Evolutionary conservation across 2,888 invertebrate genomes (phyloP).

Genomic region (Tupiocoris notatus): DNA sequence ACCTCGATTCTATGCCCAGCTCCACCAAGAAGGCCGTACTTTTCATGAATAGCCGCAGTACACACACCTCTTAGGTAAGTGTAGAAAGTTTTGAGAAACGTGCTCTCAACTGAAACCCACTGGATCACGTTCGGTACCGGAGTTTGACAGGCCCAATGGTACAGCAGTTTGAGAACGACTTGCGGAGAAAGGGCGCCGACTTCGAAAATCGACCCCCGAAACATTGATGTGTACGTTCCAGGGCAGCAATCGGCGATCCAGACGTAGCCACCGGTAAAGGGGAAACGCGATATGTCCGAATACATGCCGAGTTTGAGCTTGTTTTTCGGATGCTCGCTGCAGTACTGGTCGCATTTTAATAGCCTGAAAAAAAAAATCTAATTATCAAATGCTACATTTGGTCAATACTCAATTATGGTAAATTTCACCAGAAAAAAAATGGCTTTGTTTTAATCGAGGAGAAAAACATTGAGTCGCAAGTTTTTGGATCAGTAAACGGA

Average conservation of each 20-base stretch:
- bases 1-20: conserved; percentile 68
- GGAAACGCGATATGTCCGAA: conserved; percentile 79
- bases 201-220: conserved; percentile 83
- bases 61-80: conserved; percentile 74
- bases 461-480: too few species aligned
- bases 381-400: too few species aligned
- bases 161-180: conserved; percentile 76
- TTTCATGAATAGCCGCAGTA: conserved; percentile 76
- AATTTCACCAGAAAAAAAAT: too few species aligned
- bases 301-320: conserved; percentile 82
- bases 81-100: conserved; percentile 67
- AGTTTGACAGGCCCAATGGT: conserved; percentile 90
- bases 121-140: conserved; percentile 83
- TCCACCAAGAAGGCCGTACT: conserved; percentile 72
- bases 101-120: conserved; percentile 79
- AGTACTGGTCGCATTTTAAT: conserved; percentile 46
- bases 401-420: too few species aligned
- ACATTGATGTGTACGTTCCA: conserved; percentile 77
- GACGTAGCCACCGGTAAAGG: conserved; percentile 85
- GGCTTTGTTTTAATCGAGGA: too few species aligned
- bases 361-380: conserved; percentile 58
- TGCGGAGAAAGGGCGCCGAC: conserved; percentile 81
- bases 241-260: conserved; percentile 89
- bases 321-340: conserved; percentile 53
- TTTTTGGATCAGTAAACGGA: too few species aligned